Base-by-base conservation (phyloP, 2,797 vertebrate genomes). In the Pseudomugil tenellus region DNA sequence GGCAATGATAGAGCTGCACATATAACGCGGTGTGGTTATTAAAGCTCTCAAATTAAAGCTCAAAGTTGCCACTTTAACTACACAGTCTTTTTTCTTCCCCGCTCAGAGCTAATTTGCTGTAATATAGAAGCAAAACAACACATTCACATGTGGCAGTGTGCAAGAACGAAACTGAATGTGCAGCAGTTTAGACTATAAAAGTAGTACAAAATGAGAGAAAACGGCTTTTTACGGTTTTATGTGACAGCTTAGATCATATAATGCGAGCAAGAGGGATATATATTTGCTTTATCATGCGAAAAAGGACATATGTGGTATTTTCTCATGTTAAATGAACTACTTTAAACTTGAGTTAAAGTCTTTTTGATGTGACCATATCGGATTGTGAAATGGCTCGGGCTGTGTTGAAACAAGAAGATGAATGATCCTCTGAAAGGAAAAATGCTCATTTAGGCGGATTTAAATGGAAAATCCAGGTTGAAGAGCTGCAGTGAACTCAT, bases 31-130 rank as follows among this genome's bases (percentile, higher is more conserved):
- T 66, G 54, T 67, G 60, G 63, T 72, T 14, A 71, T 71, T 59
- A 25, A 73, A 74, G 54, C 46, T 43, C 35, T 75, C 31, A 72
- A 76, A 77, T 71, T 69, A 74, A 62, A 82, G 74, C 67, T 77
- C 49, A 61, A 29, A 65, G 62, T 41, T 26, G 35, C 17, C 32
- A 31, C 58, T 74, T 75, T 29, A 49, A 31, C 65, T 57, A 10
- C 65, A 26, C 0, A 1, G 9, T 37, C 35, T 31, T 57, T 17
- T 51, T 21, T 55, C 23, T 41, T 49, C 34, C 39, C 8, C 21
- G 35, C 70, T 73, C 9, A 26, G 29, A 37, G 17, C 35, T 34
- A 43, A 17, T 17, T 21, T 31, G 51, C 21, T 21, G 10, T 23
- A 64, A 28, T 0, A 4, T 9, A 17, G 14, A 52, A 34, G 1